Evolutionary conservation across 2,888 invertebrate species (phyloP), one percentile per base, ranked within the genome.

Genomic region (Noctua janthina): DNA sequence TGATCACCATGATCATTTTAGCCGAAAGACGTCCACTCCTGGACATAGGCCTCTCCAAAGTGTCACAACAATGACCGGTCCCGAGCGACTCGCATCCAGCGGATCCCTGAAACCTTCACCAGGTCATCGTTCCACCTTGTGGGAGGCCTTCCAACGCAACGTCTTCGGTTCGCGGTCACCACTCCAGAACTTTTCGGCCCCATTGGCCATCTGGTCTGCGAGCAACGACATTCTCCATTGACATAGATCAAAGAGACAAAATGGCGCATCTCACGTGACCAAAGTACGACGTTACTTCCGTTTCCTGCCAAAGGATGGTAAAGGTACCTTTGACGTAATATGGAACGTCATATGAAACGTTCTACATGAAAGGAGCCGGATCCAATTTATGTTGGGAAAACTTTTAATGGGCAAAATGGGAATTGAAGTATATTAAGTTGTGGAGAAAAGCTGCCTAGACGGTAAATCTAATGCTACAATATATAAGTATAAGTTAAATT

Each of bases 191-290:
- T 29, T 29, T 29, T 29, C 29, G 29, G 29, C 29, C 29, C 29
- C 29, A 29, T 29, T 1, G 29, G 29, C 29, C 29, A 29, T 29
- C 29, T 29, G 29, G 0, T 29, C 29, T 29, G 29, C 29, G 29
- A 29, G 29, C 29, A 29, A 29, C 29, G 29, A 29, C 1, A 29
- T 35, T 35, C 4, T 49, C 35, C 35, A 81, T 20, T 43, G 29
- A 49, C 2, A 17, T 51, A 39, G 43, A 76, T 76, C 70, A 83
- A 81, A 81, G 56, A 46, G 71, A 59, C 13, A 54, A 78, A 78
- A 72, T 72, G 39, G 39, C 29, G 51, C 23, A 62, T 62, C 17
- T 83, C 54, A 62, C 23, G 54, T 78, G 67, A 71, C 78, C 71
- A 62, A 77, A 51, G 17, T 67, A 72, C 20, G 39, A 54, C 59